Conservation (phyloP, 2,113 vertebrate genomes). For the Microtus ochrogaster region DNA sequence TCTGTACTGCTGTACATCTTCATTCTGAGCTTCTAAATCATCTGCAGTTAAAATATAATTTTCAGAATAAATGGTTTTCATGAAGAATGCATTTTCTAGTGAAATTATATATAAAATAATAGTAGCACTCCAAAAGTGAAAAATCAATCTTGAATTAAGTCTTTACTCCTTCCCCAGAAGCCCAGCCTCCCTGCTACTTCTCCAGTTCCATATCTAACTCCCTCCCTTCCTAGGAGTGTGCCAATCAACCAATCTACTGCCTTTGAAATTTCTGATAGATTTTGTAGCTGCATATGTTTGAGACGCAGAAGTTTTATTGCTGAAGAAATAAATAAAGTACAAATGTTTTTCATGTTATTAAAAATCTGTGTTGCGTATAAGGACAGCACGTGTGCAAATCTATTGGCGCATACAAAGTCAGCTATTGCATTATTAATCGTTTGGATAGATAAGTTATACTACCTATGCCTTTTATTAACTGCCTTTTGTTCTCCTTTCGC, state of each 20-base stretch:
- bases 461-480: accelerated
- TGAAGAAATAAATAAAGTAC: neutral
- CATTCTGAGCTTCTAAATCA: neutral
- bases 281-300: neutral
- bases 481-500: neutral
- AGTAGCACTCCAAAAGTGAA: neutral
- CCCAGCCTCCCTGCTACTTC: neutral
- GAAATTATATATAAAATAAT: conserved; percentile 32
- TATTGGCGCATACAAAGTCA: neutral
- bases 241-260: neutral
- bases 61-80: neutral
- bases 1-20: neutral
- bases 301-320: neutral
- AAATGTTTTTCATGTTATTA: neutral
- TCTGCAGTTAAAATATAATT: neutral
- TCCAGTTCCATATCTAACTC: neutral
- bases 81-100: neutral
- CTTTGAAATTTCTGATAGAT: neutral
- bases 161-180: neutral
- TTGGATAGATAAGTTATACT: neutral
- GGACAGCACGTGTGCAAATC: neutral
- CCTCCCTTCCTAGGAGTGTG: neutral
- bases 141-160: neutral
- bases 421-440: neutral
- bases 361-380: neutral